Conservation (phyloP, 2,888 invertebrate species). For the Pollenia griseotomentosa region DNA sequence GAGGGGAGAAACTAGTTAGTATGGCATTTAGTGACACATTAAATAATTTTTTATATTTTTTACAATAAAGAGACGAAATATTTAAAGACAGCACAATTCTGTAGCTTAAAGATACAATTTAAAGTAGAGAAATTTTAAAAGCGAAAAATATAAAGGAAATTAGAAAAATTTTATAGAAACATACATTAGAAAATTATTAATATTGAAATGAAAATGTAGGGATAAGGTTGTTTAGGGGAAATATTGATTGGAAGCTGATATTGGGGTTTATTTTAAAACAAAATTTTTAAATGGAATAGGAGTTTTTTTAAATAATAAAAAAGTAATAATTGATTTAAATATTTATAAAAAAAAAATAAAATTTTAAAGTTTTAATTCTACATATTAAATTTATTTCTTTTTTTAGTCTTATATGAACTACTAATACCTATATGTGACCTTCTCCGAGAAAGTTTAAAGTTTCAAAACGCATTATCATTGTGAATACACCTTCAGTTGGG, state of each 20-base stretch:
- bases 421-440: too few relatives aligned
- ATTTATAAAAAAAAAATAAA: too few relatives aligned
- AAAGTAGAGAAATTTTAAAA: slow-evolving; percentile 18
- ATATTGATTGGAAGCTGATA: slow-evolving; percentile 18
- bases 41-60: slow-evolving; percentile 48
- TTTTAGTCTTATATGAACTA: too few relatives aligned
- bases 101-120: slow-evolving; percentile 42
- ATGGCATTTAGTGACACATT: slow-evolving; percentile 73
- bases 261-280: not conserved
- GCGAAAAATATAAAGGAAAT: slow-evolving; percentile 21
- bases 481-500: too few relatives aligned
- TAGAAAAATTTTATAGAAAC: not conserved
- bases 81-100: slow-evolving; percentile 25
- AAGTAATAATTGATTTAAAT: too few relatives aligned
- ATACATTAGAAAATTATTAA: not conserved
- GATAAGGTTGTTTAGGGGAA: not conserved
- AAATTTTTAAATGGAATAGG: not conserved
- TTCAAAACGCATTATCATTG: too few relatives aligned
- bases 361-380: too few relatives aligned
- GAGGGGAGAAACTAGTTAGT: slow-evolving; percentile 68
- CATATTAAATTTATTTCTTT: too few relatives aligned
- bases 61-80: slow-evolving; percentile 21
- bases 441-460: too few relatives aligned
- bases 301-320: too few relatives aligned
- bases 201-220: not conserved